A percentile compares a stretch with the other conserved stretches of the same genome.
phyloP scores from a whole-genome alignment of 1,140 invertebrate species.

The Samia ricini region DNA sequence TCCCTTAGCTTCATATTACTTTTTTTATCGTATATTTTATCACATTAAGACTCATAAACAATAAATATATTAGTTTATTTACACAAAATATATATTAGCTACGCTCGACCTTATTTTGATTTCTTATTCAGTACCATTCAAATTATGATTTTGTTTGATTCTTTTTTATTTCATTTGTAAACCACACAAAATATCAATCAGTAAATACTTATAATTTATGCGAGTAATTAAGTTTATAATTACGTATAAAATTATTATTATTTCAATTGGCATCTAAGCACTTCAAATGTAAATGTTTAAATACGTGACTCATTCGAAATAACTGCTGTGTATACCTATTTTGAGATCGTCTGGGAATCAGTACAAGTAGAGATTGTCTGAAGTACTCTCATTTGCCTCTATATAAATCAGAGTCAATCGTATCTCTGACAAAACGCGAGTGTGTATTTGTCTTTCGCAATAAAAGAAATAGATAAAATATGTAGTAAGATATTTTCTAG shows the following conservation, averaged over 20 bases:
- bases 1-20: too few relatives aligned
- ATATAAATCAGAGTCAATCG: conserved; percentile 28
- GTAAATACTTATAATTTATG: too few relatives aligned
- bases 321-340: conserved; percentile 40
- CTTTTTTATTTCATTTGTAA: too few relatives aligned
- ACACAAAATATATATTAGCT: too few relatives aligned
- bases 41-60: too few relatives aligned
- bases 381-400: conserved; percentile 33
- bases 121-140: too few relatives aligned
- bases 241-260: neutral
- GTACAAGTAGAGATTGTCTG: conserved; percentile 41
- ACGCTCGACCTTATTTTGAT: too few relatives aligned
- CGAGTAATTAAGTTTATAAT: too few relatives aligned
- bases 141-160: too few relatives aligned
- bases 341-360: conserved; percentile 59
- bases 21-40: too few relatives aligned
- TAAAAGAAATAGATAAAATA: neutral
- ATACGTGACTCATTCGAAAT: conserved; percentile 47
- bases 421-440: conserved; percentile 3
- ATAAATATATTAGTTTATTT: too few relatives aligned
- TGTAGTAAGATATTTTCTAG: conserved; percentile 1
- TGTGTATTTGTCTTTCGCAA: neutral
- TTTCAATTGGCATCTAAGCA: conserved; percentile 13
- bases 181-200: too few relatives aligned
- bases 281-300: conserved; percentile 23